phyloP scores from a whole-genome alignment of 2,113 vertebrate species.

The Perca fluviatilis region DNA sequence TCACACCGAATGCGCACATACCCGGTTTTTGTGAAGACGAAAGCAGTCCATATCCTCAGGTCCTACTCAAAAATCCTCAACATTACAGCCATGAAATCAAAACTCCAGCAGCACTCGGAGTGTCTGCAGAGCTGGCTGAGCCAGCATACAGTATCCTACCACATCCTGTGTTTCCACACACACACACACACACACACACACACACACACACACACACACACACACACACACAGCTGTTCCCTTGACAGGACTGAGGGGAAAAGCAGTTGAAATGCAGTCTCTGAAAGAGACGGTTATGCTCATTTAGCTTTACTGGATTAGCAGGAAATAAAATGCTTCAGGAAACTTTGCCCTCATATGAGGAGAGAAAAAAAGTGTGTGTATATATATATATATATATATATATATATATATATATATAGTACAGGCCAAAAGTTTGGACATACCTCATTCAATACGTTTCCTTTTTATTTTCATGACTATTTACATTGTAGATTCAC shows the following conservation, averaged over 20 bases:
- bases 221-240: conserved; percentile 58
- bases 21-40: conserved; percentile 77
- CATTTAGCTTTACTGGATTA: conserved; percentile 73
- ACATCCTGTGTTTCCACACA: conserved; percentile 80
- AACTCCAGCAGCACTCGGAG: conserved; percentile 64
- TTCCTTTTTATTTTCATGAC: too few species aligned
- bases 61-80: conserved; percentile 62
- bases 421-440: too few species aligned
- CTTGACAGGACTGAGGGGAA: conserved; percentile 58
- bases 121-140: conserved; percentile 76
- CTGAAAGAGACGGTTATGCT: conserved; percentile 65
- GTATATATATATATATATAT: conserved; percentile 15
- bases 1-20: conserved; percentile 63
- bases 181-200: conserved; percentile 45
- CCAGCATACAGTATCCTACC: conserved; percentile 78
- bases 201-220: conserved; percentile 54
- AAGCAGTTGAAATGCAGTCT: conserved; percentile 61
- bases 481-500: too few species aligned
- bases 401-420: too few species aligned
- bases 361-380: conserved; percentile 30
- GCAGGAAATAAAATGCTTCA: conserved; percentile 68
- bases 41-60: conserved; percentile 82
- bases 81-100: conserved; percentile 70
- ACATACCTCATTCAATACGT: too few species aligned
- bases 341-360: conserved; percentile 70